phyloP scores from a whole-genome alignment of 2,113 vertebrate genomes.

The Trematomus loennbergii region DNA sequence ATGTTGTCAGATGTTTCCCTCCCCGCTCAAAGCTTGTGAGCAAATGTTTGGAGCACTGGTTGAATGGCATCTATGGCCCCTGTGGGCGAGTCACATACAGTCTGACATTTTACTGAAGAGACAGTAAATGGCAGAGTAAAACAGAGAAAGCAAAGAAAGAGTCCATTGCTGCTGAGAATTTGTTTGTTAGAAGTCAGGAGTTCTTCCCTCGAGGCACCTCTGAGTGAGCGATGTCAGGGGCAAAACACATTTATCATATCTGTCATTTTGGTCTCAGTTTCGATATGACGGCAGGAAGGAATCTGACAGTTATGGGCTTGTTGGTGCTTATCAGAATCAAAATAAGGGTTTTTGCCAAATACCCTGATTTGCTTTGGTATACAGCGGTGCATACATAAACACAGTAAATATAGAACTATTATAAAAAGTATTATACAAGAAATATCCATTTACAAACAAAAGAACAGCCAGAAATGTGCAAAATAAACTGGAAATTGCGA shows the following conservation, averaged over 20 bases:
- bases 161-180: constrained; percentile 37
- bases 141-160: constrained; percentile 42
- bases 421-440: too few relatives aligned
- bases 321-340: neutral
- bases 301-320: neutral
- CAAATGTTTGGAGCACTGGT: constrained; percentile 76
- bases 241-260: constrained; percentile 5
- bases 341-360: too few relatives aligned
- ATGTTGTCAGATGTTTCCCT: constrained; percentile 75
- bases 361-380: too few relatives aligned
- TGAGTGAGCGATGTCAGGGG: constrained; percentile 24
- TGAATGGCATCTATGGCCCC: constrained; percentile 72
- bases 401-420: too few relatives aligned
- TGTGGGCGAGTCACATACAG: constrained; percentile 66
- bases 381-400: too few relatives aligned
- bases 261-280: constrained; percentile 14
- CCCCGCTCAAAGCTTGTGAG: constrained; percentile 68
- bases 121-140: constrained; percentile 72
- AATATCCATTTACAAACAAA: too few relatives aligned
- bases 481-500: too few relatives aligned
- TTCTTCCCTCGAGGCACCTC: constrained; percentile 23
- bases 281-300: neutral
- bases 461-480: too few relatives aligned
- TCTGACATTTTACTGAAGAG: constrained; percentile 74
- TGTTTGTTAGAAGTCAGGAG: constrained; percentile 47